Evolutionary conservation across 2,113 vertebrate genomes (phyloP).

Genomic region (Raphicerus campestris): DNA sequence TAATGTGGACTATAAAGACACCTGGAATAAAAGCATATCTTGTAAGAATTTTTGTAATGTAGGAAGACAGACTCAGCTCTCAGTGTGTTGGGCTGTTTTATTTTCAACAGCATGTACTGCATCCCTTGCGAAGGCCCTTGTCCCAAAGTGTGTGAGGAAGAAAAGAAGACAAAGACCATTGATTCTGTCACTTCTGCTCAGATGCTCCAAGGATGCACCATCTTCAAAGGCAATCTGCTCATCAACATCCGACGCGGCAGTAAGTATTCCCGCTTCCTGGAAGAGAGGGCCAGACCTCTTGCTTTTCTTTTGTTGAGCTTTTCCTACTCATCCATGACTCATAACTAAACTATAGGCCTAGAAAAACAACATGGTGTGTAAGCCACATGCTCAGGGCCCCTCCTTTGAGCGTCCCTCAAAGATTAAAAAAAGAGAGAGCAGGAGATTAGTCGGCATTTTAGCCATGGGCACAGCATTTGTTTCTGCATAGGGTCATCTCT

Average conservation of each 20-base stretch:
- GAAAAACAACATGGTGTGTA: neutral
- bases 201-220: slow-evolving; percentile 93
- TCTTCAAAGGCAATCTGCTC: slow-evolving; percentile 93
- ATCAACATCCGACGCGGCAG: slow-evolving; percentile 98
- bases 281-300: neutral
- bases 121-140: slow-evolving; percentile 94
- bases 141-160: slow-evolving; percentile 89
- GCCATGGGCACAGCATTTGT: neutral
- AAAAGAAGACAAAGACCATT: slow-evolving; percentile 85
- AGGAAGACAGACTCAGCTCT: neutral
- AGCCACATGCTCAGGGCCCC: neutral
- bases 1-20: neutral
- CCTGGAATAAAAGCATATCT: neutral
- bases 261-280: slow-evolving; percentile 83
- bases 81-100: neutral
- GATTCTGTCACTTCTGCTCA: slow-evolving; percentile 96
- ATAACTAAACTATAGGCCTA: neutral
- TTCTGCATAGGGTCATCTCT: neutral
- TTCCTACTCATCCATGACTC: slow-evolving; percentile 19
- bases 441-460: neutral
- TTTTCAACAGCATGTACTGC: slow-evolving; percentile 90
- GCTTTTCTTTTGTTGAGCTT: neutral
- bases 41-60: neutral
- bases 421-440: neutral
- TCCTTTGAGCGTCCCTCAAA: neutral